Evolutionary conservation across 2,888 invertebrate species (phyloP).

Genomic region (Cantharis flavilabris): DNA sequence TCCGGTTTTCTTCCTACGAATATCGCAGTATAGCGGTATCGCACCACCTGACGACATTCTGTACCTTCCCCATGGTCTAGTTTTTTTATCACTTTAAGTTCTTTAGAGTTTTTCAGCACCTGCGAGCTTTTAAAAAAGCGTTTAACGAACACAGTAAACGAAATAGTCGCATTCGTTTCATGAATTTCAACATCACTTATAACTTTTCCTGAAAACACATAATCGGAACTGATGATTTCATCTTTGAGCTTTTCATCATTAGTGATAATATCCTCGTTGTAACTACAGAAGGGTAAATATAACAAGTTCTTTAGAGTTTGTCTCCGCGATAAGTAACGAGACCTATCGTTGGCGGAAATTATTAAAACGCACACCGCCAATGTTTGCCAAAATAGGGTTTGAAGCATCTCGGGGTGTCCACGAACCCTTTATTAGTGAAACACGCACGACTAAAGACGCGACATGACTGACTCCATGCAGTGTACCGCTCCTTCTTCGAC

Average conservation of each 20-base stretch:
- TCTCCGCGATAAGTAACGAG: conserved; percentile 29
- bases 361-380: conserved; percentile 14
- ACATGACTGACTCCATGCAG: conserved; percentile 50
- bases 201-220: conserved; percentile 53
- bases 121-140: conserved; percentile 50
- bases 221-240: conserved; percentile 44
- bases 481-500: conserved; percentile 51
- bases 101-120: conserved; percentile 42
- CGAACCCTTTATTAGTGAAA: conserved; percentile 31
- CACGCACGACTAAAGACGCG: conserved; percentile 48
- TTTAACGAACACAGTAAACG: conserved; percentile 49
- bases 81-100: conserved; percentile 48
- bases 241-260: conserved; percentile 44
- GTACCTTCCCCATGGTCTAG: conserved; percentile 51
- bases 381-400: conserved; percentile 24
- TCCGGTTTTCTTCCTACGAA: conserved; percentile 49
- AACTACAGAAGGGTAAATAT: conserved; percentile 50
- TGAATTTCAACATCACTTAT: conserved; percentile 44
- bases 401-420: conserved; percentile 26
- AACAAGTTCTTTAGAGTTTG: conserved; percentile 30
- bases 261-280: conserved; percentile 48
- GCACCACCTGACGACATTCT: conserved; percentile 50
- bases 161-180: conserved; percentile 42
- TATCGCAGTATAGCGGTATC: conserved; percentile 52
- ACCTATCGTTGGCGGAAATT: conserved; percentile 16